Conservation (phyloP, 2,113 vertebrate genomes). For the Crypturellus undulatus region DNA sequence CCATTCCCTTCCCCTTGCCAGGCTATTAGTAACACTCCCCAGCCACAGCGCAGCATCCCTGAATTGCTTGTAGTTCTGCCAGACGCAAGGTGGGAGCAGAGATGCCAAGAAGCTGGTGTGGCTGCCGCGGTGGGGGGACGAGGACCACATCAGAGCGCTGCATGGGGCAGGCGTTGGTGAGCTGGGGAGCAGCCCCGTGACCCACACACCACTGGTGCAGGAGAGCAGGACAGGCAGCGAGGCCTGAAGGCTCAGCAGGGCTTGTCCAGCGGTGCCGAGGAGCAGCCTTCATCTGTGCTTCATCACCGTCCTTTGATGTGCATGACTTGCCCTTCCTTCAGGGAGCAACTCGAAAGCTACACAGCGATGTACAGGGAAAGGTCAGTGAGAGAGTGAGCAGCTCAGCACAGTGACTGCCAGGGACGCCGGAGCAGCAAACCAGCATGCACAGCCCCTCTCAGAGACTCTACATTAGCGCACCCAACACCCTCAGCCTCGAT, state of each 20-base stretch:
- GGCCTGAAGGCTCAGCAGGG: not conserved
- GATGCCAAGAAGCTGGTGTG: not conserved
- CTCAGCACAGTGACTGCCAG: not conserved
- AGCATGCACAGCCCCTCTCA: rapidly evolving
- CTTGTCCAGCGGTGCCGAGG: not conserved
- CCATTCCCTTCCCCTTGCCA: not conserved
- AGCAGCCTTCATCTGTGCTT: not conserved
- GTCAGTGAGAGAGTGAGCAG: not conserved
- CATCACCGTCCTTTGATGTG: not conserved
- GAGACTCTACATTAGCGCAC: not conserved
- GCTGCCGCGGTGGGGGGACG: not conserved
- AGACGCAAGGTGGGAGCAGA: not conserved
- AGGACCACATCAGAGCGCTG: not conserved
- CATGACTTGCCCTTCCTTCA: not conserved
- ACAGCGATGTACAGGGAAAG: not conserved
- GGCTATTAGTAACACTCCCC: not conserved
- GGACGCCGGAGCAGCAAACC: not conserved
- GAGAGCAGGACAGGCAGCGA: not conserved
- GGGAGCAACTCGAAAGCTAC: not conserved
- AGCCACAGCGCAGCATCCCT: not conserved
- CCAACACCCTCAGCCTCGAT: not conserved
- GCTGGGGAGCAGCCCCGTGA: not conserved
- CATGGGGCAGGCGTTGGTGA: not conserved
- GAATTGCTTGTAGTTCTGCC: not conserved
- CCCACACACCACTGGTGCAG: not conserved